Conservation (phyloP, 2,113 vertebrate species). For the Psophia crepitans region DNA sequence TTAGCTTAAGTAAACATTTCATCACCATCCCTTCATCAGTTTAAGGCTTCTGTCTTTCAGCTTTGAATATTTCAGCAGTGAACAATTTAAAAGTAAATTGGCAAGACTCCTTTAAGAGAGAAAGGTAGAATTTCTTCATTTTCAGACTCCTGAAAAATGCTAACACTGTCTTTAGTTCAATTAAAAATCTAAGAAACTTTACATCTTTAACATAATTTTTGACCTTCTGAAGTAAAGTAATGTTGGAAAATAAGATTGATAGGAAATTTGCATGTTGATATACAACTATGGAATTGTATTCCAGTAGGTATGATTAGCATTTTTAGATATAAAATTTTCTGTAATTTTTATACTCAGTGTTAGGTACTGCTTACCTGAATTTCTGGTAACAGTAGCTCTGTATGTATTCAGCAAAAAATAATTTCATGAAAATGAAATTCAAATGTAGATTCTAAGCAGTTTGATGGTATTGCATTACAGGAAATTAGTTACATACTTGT, state of each 20-base stretch:
- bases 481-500: background rate
- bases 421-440: background rate
- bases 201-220: background rate
- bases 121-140: background rate
- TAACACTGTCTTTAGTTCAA: background rate
- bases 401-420: background rate
- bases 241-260: background rate
- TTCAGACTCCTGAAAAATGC: background rate
- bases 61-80: background rate
- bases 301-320: background rate
- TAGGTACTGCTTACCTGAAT: background rate
- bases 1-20: background rate
- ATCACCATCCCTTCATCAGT: background rate
- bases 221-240: background rate
- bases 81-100: background rate
- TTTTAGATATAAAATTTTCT: background rate
- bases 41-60: background rate
- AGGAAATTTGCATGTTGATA: too few relatives aligned
- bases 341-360: background rate
- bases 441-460: background rate
- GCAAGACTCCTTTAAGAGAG: background rate
- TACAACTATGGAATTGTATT: background rate
- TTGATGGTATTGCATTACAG: background rate
- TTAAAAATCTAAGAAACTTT: background rate
- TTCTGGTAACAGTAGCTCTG: background rate